phyloP scores from a whole-genome alignment of 1,140 invertebrate species.

The Coelopa frigida region DNA sequence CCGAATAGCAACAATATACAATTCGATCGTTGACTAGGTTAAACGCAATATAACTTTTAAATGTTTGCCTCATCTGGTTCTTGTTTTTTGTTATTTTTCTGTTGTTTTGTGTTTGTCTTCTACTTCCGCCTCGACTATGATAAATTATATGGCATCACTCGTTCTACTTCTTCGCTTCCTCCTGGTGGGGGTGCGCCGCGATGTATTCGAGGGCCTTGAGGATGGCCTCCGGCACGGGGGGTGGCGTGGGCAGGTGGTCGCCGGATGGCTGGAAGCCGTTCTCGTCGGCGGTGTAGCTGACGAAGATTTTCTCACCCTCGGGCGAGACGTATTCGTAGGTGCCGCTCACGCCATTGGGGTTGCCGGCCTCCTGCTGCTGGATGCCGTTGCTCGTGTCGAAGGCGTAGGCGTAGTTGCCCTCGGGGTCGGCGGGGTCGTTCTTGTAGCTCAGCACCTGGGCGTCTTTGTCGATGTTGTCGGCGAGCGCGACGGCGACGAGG shows the following conservation, averaged over 20 bases:
- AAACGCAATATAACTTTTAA: not conserved
- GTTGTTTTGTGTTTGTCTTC: not conserved
- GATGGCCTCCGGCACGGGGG: constrained; percentile 39
- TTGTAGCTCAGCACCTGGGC: constrained; percentile 16
- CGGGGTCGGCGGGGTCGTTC: constrained; percentile 22
- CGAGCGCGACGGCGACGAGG: constrained; percentile 26
- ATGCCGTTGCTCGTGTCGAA: constrained; percentile 35
- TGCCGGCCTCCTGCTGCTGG: constrained; percentile 26
- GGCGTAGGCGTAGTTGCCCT: constrained; percentile 23
- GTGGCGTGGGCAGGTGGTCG: constrained; percentile 48
- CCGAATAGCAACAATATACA: no score
- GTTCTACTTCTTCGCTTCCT: not conserved
- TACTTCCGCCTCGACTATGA: no score
- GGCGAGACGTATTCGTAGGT: constrained; percentile 16
- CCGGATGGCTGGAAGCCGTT: constrained; percentile 47
- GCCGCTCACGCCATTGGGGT: constrained; percentile 23
- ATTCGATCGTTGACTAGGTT: constrained; percentile 4
- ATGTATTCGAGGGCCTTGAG: constrained; percentile 46
- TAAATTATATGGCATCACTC: not conserved
- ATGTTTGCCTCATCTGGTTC: not conserved
- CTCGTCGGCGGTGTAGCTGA: constrained; percentile 48
- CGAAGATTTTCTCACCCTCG: constrained; percentile 27
- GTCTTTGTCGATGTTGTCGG: constrained; percentile 35
- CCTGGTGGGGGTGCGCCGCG: constrained; percentile 29
- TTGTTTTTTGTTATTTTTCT: not conserved